These are phyloP conservation scores for Drosophila rufa DNA, from an alignment of 1,140 invertebrate genomes.

Conservation along the genomic window DNA sequence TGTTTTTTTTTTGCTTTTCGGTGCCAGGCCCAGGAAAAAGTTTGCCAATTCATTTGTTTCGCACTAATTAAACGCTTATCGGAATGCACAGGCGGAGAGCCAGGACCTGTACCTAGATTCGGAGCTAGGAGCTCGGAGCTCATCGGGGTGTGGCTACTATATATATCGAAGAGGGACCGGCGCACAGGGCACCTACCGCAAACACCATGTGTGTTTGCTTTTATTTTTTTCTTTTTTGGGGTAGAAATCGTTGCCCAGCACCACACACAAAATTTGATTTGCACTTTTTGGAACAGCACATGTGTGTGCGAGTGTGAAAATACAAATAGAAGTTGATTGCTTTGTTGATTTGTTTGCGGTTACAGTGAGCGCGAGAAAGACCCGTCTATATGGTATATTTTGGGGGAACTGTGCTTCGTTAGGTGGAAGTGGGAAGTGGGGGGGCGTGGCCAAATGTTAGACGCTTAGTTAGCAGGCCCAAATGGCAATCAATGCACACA, in stretches of 20 bases:
- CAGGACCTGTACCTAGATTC: slow-evolving; percentile 1
- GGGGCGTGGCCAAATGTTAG: slow-evolving; percentile 66
- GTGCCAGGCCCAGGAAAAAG: slow-evolving; percentile 15
- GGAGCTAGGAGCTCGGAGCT: neutral
- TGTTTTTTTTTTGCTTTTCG: neutral
- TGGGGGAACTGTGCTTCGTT: neutral
- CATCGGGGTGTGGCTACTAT: neutral
- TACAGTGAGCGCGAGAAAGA: slow-evolving; percentile 51
- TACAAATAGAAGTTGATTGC: slow-evolving; percentile 84
- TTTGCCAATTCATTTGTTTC: slow-evolving; percentile 57
- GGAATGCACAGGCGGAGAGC: slow-evolving; percentile 25
- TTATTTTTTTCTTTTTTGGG: slow-evolving; percentile 36
- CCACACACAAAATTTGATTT: slow-evolving; percentile 68
- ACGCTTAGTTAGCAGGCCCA: slow-evolving; percentile 71
- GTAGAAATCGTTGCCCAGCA: slow-evolving; percentile 69
- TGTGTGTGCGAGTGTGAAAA: slow-evolving; percentile 62
- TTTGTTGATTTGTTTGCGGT: slow-evolving; percentile 84
- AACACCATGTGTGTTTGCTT: slow-evolving; percentile 11
- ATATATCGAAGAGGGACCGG: neutral
- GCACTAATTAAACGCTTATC: slow-evolving; percentile 57
- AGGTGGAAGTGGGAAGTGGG: neutral
- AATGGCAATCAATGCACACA: slow-evolving; percentile 77
- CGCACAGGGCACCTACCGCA: slow-evolving; percentile 9
- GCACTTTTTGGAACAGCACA: slow-evolving; percentile 53
- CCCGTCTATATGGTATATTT: slow-evolving; percentile 2